Base-by-base conservation (phyloP, 2,888 invertebrate genomes). In the Lamproptera curius region DNA sequence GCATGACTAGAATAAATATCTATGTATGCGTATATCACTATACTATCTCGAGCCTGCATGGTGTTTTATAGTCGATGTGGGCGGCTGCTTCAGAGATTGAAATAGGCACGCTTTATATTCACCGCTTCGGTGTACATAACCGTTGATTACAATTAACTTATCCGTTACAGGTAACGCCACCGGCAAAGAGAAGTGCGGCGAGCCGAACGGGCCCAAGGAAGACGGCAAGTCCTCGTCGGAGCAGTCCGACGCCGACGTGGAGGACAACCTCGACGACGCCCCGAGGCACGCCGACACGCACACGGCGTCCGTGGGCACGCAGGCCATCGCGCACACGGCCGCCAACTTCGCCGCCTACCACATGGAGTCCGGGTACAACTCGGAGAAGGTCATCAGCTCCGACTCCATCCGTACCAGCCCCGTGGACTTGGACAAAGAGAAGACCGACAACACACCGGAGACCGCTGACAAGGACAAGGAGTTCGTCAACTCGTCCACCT, bases 161-260 rank as follows among this genome's bases (percentile, higher is more conserved):
- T 57, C n/a, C 43, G 35, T 69, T 70, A 1, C 76, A 86, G 86
- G 84, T 71, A 80, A 76, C 55, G 72, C 77, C 0, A 70, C 75
- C 1, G 66, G 70, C 31, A 82, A 77, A 56, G 82, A 84, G 2
- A 81, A 79, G 8, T 51, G 54, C 11, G 63, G 61, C 0, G 77
- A 82, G 2, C 62, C 73, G 2, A 82, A 80, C 54, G 79, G 80
- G 38, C 61, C 76, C 23, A 59, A 73, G 45, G 80, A 78, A 51
- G 81, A 79, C 37, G 88, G 88, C 23, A 83, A 84, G 56, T 90
- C 90, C 67, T 90, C 91, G 0, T 89, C 90, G n/a, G 92, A 91
- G 55, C 92, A 93, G 64, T 94, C 93, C 1, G 95, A 95, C 67
- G 94, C 95, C 0, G 95, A 95, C 65, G 90, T 95, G 0, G 95